These are phyloP conservation scores for Melieria crassipennis DNA, from an alignment of 2,888 invertebrate species.

Conservation along the genomic window DNA sequence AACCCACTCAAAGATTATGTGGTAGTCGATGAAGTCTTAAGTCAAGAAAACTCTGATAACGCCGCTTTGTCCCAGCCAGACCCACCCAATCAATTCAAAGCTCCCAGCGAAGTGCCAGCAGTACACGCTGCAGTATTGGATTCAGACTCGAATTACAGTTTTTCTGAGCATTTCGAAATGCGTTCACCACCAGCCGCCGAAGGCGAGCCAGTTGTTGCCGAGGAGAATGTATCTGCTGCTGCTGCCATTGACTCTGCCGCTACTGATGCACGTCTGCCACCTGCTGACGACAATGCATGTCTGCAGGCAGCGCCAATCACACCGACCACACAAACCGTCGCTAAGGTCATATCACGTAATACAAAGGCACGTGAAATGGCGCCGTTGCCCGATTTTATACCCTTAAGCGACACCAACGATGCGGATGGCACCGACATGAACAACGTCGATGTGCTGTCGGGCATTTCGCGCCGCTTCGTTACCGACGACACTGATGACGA, in stretches of 20 bases:
- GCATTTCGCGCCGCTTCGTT: conserved; percentile 54
- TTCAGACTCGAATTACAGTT: conserved; percentile 65
- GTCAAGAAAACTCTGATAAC: conserved; percentile 8
- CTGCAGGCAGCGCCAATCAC: conserved; percentile 11
- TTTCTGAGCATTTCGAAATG: conserved; percentile 62
- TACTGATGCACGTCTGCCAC: background rate
- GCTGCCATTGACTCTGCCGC: background rate
- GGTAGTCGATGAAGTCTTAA: conserved; percentile 21
- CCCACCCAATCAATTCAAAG: conserved; percentile 37
- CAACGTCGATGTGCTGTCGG: conserved; percentile 31
- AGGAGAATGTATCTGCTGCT: background rate
- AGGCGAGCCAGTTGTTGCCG: background rate
- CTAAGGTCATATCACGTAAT: background rate
- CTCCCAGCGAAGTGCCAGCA: conserved; percentile 34
- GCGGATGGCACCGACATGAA: conserved; percentile 32
- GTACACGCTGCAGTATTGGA: conserved; percentile 44
- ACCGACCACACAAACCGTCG: background rate
- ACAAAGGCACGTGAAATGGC: conserved; percentile 48
- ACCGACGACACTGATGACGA: conserved; percentile 42
- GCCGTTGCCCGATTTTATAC: conserved; percentile 59
- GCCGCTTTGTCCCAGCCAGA: background rate
- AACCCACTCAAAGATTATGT: background rate
- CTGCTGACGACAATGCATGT: background rate
- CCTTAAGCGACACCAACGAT: conserved; percentile 42
- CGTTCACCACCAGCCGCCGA: conserved; percentile 42